A percentile compares a stretch with the other conserved stretches of the same genome.
These are phyloP conservation scores for Myiozetetes cayanensis DNA, from an alignment of 2,113 vertebrate species.

Conservation along the genomic window DNA sequence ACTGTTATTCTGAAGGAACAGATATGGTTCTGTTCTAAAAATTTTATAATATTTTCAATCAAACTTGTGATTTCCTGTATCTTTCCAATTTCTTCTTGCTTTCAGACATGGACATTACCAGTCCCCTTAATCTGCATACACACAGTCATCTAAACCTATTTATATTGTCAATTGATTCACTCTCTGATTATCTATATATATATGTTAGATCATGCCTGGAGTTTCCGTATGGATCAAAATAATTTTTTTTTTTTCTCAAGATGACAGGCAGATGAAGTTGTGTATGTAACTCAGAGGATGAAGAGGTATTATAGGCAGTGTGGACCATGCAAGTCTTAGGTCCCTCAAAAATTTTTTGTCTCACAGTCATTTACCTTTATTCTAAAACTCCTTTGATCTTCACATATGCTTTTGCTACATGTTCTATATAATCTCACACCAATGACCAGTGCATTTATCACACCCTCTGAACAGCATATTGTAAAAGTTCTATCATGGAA, in stretches of 20 bases:
- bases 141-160: not conserved
- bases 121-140: not conserved
- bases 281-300: not conserved
- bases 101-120: not conserved
- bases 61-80: not conserved
- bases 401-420: not conserved
- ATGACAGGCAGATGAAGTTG: not conserved
- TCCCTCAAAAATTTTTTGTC: not conserved
- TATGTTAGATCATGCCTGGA: not conserved
- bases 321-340: not conserved
- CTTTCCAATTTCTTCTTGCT: not conserved
- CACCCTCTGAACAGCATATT: not conserved
- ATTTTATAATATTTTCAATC: not conserved
- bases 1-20: not conserved
- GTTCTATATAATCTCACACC: not conserved
- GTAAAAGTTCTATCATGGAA: not conserved
- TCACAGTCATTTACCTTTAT: not conserved
- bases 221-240: not conserved
- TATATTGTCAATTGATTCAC: not conserved
- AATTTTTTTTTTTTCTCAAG: not conserved
- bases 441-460: not conserved
- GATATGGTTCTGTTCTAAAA: not conserved
- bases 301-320: not conserved
- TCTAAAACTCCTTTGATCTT: not conserved
- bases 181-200: not conserved